Base-by-base conservation (phyloP, 1,140 invertebrate genomes). In the Hyphantria cunea region DNA sequence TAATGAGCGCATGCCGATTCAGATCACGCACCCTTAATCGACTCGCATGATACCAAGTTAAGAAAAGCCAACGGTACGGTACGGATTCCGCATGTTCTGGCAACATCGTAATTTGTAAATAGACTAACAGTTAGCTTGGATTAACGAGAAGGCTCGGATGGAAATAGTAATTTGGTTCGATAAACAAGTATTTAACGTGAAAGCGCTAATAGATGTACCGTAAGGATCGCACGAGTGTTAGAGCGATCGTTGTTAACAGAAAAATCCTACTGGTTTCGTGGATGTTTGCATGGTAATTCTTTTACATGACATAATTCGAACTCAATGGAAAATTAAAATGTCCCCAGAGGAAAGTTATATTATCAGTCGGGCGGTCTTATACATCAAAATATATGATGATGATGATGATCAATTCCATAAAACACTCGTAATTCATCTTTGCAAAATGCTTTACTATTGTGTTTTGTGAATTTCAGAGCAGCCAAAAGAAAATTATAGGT, bases 1-100 rank as follows among this genome's bases (percentile, higher is more conserved):
- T 83, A 87, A 85, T 83, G 80, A 87, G 74, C 76, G 70, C 76
- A 77, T 78, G 73, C 72, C 74, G 74, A 85, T 87, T 84, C 81
- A 45, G 69, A 74, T 74, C 82, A 86, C 83, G 82, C 74, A 66
- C 68, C 72, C 74, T 79, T 84, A 86, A 84, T 84, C 78, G 80
- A 80, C 72, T 76, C 73, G 59, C 53, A 78, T 63, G 67, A 70
- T 47, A 39, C 49, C 49, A 48, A 51, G 48, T 60, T 44, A 60
- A 51, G 58, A 60, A 51, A 59, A 60, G 48, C 39, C 58, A 60
- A 60, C 58, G 58, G 58, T 60, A 51, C 48, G 58, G 58, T 60
- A 51, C 66, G 64, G 47, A 56, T 64, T 70, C 68, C 72, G 72
- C 70, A 71, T 74, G 76, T 66, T 41, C 52, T 49, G 61, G 52